Percentiles rank a stretch among this genome's conserved stretches.
Evolutionary conservation across 2,797 vertebrate genomes (phyloP).

Genomic region (Cirrhinus molitorella): DNA sequence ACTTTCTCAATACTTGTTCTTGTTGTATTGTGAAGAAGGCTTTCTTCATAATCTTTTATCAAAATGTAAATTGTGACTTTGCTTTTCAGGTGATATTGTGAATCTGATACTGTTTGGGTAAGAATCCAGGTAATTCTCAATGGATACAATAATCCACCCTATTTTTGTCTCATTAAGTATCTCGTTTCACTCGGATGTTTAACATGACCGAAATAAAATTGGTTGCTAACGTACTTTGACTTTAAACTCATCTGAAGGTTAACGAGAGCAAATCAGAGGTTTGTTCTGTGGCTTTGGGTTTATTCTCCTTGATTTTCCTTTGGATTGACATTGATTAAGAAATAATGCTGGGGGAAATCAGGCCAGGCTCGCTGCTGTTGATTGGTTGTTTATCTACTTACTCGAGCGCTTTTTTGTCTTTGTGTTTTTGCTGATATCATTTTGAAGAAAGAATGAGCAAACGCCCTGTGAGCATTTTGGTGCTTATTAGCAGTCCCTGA

Average conservation of each 20-base stretch:
- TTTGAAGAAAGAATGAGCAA: slow-evolving; percentile 8
- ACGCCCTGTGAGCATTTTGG: slow-evolving; percentile 12
- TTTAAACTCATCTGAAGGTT: slow-evolving; percentile 27
- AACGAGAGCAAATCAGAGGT: background rate
- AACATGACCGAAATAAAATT: background rate
- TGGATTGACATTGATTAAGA: slow-evolving; percentile 24
- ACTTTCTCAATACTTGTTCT: no score
- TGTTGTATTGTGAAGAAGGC: background rate
- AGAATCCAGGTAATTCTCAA: background rate
- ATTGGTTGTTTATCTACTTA: slow-evolving; percentile 37
- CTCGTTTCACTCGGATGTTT: background rate
- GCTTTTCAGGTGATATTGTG: background rate
- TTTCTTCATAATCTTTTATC: background rate
- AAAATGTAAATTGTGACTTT: background rate
- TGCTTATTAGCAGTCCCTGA: slow-evolving; percentile 24
- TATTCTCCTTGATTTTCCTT: slow-evolving; percentile 12
- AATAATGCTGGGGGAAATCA: slow-evolving; percentile 9
- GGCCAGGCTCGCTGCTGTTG: background rate
- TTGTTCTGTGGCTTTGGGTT: background rate
- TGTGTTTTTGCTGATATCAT: slow-evolving; percentile 32
- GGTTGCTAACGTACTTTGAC: background rate
- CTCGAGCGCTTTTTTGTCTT: background rate
- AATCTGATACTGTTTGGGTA: no score
- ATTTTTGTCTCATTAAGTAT: background rate
- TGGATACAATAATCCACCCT: background rate